Evolutionary conservation across 2,113 vertebrate species (phyloP).

Genomic region (Gopherus flavomarginatus): DNA sequence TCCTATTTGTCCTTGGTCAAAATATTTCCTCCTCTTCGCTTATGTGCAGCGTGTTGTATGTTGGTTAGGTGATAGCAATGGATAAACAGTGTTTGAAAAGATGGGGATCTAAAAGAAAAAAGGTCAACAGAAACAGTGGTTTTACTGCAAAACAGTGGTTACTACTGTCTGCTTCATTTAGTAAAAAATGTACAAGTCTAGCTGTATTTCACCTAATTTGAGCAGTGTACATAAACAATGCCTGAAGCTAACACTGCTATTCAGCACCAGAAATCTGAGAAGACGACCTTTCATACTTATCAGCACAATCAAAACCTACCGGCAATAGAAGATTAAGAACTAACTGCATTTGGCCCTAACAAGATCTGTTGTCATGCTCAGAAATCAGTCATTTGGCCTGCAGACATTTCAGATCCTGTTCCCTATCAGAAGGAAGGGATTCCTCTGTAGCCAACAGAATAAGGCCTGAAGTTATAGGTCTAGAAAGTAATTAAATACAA

Average conservation of each 20-base stretch:
- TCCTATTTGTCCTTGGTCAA: neutral
- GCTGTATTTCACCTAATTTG: neutral
- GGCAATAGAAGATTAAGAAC: neutral
- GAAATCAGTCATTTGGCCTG: neutral
- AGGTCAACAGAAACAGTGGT: neutral
- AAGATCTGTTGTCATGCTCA: neutral
- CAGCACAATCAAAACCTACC: neutral
- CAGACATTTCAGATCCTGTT: neutral
- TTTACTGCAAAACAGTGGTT: neutral
- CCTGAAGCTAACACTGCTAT: neutral
- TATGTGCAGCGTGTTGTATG: neutral
- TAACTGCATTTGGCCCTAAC: neutral
- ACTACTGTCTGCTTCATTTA: neutral
- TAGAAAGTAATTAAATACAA: neutral
- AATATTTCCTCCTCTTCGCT: neutral
- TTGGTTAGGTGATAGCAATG: neutral
- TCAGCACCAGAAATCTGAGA: neutral
- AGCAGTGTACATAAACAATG: neutral
- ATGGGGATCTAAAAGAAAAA: neutral
- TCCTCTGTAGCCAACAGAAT: neutral
- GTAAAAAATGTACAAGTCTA: neutral
- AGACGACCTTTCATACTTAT: constrained; percentile 17
- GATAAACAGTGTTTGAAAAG: neutral
- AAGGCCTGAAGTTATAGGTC: neutral
- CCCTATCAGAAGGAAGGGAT: neutral